Conservation (phyloP, 1,140 invertebrate genomes). For the Halyomorpha halys region DNA sequence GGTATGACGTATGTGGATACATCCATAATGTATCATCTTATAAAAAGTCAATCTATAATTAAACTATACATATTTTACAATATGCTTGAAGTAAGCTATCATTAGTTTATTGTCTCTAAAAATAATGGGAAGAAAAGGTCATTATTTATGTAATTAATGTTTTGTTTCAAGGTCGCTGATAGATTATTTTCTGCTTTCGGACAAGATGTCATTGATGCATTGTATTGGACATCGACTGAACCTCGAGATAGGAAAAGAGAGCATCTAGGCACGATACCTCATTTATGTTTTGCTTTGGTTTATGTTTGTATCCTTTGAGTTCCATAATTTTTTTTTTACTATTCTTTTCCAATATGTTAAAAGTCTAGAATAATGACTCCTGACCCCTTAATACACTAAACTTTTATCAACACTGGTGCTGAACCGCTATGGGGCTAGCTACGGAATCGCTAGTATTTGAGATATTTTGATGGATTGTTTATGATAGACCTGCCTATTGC, state of each 20-base stretch:
- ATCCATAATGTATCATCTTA: constrained; percentile 96
- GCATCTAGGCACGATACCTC: constrained; percentile 76
- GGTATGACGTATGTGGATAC: constrained; percentile 88
- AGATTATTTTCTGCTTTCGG: constrained; percentile 93
- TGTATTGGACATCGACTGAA: constrained; percentile 97
- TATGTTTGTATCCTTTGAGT: constrained; percentile 89
- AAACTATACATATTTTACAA: constrained; percentile 99
- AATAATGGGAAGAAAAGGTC: not conserved
- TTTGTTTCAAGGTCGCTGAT: constrained; percentile 60
- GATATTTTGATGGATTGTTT: too few relatives aligned
- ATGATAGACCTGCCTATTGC: too few relatives aligned
- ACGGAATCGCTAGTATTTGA: too few relatives aligned
- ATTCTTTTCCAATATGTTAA: too few relatives aligned
- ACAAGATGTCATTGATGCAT: constrained; percentile 93
- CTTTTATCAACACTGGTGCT: too few relatives aligned
- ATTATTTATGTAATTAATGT: constrained; percentile 2
- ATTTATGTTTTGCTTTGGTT: constrained; percentile 75
- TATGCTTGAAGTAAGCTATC: constrained; percentile 78
- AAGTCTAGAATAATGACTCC: too few relatives aligned
- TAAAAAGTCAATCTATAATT: constrained; percentile 97
- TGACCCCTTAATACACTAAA: too few relatives aligned
- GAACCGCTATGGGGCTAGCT: too few relatives aligned
- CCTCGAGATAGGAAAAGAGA: constrained; percentile 68
- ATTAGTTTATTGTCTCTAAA: not conserved
- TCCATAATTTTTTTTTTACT: not conserved